Evolutionary conservation across 1,140 invertebrate genomes (phyloP), one percentile per base, ranked within the genome.

Genomic region (Atta colombica): DNA sequence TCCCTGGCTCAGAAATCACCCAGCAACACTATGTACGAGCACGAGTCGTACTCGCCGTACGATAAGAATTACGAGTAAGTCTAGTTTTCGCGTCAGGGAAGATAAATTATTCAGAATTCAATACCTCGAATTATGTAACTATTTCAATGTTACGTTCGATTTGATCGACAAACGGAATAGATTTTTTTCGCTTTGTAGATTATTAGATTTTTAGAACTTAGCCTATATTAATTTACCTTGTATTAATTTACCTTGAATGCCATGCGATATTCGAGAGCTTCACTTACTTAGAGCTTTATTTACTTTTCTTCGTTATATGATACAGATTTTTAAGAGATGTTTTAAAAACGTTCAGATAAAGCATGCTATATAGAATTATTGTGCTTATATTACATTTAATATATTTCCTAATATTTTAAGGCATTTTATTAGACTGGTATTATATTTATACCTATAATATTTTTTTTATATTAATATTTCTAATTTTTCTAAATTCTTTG

Each of bases 61-160:
- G 92, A 93, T 0, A 93, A 92, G 31, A 93, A 88, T 78, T 94
- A 94, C 87, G 92, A 94, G 93, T 94, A 86, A 92, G 93, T 90
- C 55, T 63, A 45, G 1, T 51, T 21, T 12, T n/a, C 12, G n/a
- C 39, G 25, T 77, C 18, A 39, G 55, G 7, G 18, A 66, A 18
- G 14, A 58, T 1, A 21, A 35, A 28, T 53, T 25, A 55, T 58
- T 35, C 10, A 21, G 28, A 51, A 53, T 21, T 16, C 0, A 49
- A 21, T 82, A 10, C 58, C 3, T 31, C 45, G 16, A 72, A 12
- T 65, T 39, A 16, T 2, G 18, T 45, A 21, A 35, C n/a, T 31
- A 69, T 49, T 7, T 77, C 25, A 53, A 45, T 39, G 16, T 21
- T 14, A n/a, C 31, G 16, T 66, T 66, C 18, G 16, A 16, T 66